Base-by-base conservation (phyloP, 2,797 vertebrate species). In the Fistularia commersonii region DNA sequence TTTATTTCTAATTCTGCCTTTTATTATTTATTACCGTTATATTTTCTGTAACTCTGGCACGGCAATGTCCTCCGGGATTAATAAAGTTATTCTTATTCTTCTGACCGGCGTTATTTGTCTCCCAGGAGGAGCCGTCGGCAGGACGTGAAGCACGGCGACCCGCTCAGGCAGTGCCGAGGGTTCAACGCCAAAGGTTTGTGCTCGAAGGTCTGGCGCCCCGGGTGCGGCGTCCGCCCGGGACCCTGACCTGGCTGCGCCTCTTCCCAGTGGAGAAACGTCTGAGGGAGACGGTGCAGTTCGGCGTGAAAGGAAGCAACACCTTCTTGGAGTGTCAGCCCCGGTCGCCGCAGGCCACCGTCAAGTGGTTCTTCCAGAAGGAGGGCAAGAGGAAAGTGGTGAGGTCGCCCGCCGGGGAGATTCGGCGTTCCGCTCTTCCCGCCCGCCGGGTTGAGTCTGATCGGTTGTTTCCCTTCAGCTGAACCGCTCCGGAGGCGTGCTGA, bases 281-380 rank as follows among this genome's bases (percentile, higher is more conserved):
- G 38, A 82, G 82, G n/a, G 93, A 93, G 57, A 91, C 83, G 0
- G 77, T 93, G 51, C 92, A 94, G 81, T 93, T 93, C 11, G 92
- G 92, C 1, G 91, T 94, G 63, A 92, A 93, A 77, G 93, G 91
- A 41, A 93, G 91, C 77, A 93, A 90, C 1, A 91, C 91, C 0
- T 93, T 93, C 72, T 53, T 93, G 70, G 92, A 93, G 73, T 94
- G 93, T 75, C 90, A 89, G 66, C 91, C 92, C 6, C 88, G 90
- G 10, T 92, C 92, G 11, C 92, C 93, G 1, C 91, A 92, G 65
- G 90, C 92, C 39, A 80, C 88, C 1, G 74, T 93, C 64, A 93
- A 93, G 74, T 94, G 93, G 93, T 90, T 94, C 4, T 89, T 88
- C 68, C 91, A 93, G 72, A 83, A 83, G 45, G 89, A 92, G 0